Conservation (phyloP, 2,113 vertebrate species). For the Nerophis ophidion region DNA sequence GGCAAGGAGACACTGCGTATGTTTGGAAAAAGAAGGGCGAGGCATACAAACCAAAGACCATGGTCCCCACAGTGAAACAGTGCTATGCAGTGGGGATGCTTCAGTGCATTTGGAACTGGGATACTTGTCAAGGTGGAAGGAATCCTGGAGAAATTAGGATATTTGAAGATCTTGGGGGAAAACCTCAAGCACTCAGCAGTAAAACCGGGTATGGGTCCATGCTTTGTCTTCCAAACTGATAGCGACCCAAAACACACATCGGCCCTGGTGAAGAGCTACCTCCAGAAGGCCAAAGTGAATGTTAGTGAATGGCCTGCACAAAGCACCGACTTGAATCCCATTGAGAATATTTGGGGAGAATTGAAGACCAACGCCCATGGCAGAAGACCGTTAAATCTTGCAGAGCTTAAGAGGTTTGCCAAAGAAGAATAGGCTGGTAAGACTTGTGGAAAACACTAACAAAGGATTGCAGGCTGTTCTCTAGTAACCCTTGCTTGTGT, state of each 20-base stretch:
- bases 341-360: constrained; percentile 5
- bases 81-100: not conserved
- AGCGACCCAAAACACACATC: not conserved
- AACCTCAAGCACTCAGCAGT: not conserved
- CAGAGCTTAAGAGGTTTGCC: not conserved
- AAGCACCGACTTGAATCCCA: not conserved
- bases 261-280: not conserved
- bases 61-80: not conserved
- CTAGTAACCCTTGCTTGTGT: too few species aligned
- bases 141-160: too few species aligned
- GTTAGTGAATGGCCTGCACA: not conserved
- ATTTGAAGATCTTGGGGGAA: too few species aligned
- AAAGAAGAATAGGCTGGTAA: not conserved
- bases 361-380: not conserved
- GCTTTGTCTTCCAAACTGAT: not conserved
- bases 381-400: not conserved
- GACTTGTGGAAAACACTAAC: not conserved
- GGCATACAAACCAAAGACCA: constrained; percentile 4
- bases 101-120: too few species aligned
- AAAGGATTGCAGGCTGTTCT: not conserved
- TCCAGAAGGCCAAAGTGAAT: constrained; percentile 1
- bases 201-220: not conserved
- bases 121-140: too few species aligned
- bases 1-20: not conserved
- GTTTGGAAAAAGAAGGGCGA: not conserved